Percentiles rank a stretch among this genome's conserved stretches.
Conservation (phyloP, 2,113 vertebrate genomes). For the Triplophysa tibetana region DNA sequence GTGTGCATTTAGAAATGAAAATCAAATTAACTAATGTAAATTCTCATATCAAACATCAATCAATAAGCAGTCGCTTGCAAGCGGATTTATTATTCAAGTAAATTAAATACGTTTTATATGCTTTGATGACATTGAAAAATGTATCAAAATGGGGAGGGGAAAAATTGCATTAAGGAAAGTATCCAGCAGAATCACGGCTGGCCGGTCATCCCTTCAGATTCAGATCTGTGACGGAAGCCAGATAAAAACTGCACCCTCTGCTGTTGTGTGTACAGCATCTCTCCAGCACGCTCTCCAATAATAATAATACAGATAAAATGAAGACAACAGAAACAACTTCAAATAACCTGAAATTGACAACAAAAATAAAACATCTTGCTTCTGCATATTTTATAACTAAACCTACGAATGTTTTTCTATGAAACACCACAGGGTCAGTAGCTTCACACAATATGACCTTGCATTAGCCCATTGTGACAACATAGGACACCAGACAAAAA, state of each 20-base stretch:
- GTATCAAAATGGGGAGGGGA: slow-evolving; percentile 1
- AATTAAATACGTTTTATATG: slow-evolving; percentile 40
- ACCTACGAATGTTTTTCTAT: slow-evolving; percentile 80
- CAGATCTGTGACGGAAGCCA: slow-evolving; percentile 28
- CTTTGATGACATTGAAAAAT: slow-evolving; percentile 29
- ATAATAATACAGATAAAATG: slow-evolving; percentile 35
- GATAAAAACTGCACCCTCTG: slow-evolving; percentile 47
- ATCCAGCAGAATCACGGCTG: slow-evolving; percentile 21
- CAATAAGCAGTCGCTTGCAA: slow-evolving; percentile 17
- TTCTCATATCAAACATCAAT: slow-evolving; percentile 38
- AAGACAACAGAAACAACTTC: slow-evolving; percentile 36
- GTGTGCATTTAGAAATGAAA: slow-evolving; percentile 23
- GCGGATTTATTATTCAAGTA: slow-evolving; percentile 35
- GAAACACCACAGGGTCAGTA: slow-evolving; percentile 84
- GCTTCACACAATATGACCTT: slow-evolving; percentile 86
- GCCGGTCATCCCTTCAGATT: slow-evolving; percentile 14
- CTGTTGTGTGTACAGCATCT: slow-evolving; percentile 32
- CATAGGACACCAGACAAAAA: slow-evolving; percentile 76
- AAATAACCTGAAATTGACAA: slow-evolving; percentile 32
- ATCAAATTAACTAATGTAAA: slow-evolving; percentile 46
- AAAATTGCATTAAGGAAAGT: slow-evolving; percentile 18
- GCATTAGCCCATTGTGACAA: slow-evolving; percentile 84
- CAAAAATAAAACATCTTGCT: background rate
- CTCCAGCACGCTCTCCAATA: background rate
- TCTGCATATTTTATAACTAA: slow-evolving; percentile 57